Conservation (phyloP, 2,888 invertebrate genomes). For the Orchesella flavescens region DNA sequence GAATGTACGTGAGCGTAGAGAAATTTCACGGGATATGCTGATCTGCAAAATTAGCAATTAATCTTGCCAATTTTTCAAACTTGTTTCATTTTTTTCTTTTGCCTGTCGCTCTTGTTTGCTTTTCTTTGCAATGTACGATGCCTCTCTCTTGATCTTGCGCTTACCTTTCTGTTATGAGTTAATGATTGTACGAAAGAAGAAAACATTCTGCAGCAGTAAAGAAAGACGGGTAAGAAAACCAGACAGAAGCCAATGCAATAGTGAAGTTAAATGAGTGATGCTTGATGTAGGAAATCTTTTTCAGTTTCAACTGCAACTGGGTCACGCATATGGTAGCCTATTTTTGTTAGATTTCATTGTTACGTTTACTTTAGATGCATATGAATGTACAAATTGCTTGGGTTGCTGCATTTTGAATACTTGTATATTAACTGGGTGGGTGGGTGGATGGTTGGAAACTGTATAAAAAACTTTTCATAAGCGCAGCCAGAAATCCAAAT, state of each 20-base stretch:
- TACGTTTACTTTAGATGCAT: background rate
- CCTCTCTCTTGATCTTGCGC: background rate
- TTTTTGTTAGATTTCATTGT: slow-evolving; percentile 46
- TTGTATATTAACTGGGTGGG: too few relatives aligned
- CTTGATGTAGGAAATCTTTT: slow-evolving; percentile 41
- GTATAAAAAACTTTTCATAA: too few relatives aligned
- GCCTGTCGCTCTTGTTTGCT: background rate
- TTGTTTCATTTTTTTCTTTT: slow-evolving; percentile 21
- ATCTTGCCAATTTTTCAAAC: slow-evolving; percentile 27
- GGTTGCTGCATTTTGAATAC: too few relatives aligned
- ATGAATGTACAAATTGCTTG: too few relatives aligned
- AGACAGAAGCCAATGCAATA: background rate
- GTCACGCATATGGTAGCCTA: slow-evolving; percentile 61
- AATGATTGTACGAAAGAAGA: background rate
- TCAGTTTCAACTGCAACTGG: slow-evolving; percentile 45
- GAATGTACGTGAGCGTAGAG: background rate
- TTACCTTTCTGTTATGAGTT: background rate
- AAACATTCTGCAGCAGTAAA: background rate
- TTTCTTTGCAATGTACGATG: background rate
- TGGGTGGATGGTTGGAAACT: too few relatives aligned
- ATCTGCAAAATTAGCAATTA: background rate
- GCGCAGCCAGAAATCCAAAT: too few relatives aligned
- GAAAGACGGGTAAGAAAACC: background rate
- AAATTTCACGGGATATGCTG: background rate
- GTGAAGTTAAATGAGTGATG: slow-evolving; percentile 44